Conservation (phyloP, 1,140 invertebrate species). For the Drosophila lowei region DNA sequence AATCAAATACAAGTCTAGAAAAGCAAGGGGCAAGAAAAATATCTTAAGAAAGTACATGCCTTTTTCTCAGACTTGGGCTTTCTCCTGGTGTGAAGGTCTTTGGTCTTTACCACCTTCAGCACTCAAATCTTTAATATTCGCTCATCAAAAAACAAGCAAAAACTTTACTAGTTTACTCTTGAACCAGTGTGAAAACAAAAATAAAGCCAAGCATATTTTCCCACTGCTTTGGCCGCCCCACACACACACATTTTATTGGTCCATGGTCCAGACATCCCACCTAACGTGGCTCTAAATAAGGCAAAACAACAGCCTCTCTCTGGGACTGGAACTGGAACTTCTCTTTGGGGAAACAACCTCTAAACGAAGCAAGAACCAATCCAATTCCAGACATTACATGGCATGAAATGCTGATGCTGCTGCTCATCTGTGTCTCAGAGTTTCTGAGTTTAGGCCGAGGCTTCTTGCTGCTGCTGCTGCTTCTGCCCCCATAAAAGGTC, state of each 20-base stretch:
- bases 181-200: background rate
- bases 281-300: too few species aligned
- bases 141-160: background rate
- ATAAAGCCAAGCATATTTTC: too few species aligned
- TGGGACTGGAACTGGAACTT: too few species aligned
- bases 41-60: conserved; percentile 9
- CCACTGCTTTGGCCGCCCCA: too few species aligned
- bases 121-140: background rate
- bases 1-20: too few species aligned
- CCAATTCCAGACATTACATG: conserved; percentile 39
- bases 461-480: too few species aligned
- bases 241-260: too few species aligned
- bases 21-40: too few species aligned
- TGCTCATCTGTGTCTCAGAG: conserved; percentile 10
- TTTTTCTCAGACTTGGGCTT: too few species aligned
- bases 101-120: too few species aligned
- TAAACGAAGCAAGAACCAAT: background rate
- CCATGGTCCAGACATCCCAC: too few species aligned
- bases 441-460: conserved; percentile 3
- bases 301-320: background rate
- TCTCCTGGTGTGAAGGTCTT: background rate
- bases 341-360: too few species aligned
- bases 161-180: conserved; percentile 22
- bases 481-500: conserved; percentile 46
- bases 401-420: background rate